Evolutionary conservation across 2,113 vertebrate species (phyloP), one percentile per base, ranked within the genome.

Genomic region (Ctenodactylus gundi): DNA sequence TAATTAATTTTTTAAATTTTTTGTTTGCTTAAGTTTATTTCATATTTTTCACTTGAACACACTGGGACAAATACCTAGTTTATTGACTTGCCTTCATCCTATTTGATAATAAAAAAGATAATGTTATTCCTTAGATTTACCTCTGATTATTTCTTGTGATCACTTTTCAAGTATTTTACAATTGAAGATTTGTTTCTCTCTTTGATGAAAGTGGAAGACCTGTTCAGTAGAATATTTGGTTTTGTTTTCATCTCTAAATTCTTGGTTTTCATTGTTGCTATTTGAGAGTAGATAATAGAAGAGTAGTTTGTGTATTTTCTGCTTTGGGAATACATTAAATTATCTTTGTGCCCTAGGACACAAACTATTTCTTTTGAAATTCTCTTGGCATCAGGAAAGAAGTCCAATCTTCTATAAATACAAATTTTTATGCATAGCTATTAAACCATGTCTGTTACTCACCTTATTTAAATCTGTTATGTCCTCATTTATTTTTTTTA

Each of bases 71-170:
- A 85, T 68, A 90, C 15, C 64, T 88, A 64, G 4, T 46, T 85
- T 85, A 64, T 36, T 88, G 27, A 88, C 81, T 91, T 60, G 34
- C 7, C 64, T 88, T 90, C 46, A 85, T 75, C 67, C 73, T 85
- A n/a, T 58, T 87, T 93, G 62, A 46, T 46, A 91, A 85, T 93
- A 49, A 91, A 88, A 81, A 82, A 91, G 83, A 77, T 72, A 58
- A 91, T 85, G 39, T 6, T 77, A 55, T 72, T 65, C 27, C 90
- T 96, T 84, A 78, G n/a, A n/a, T 72, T 81, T 57, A 70, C 18
- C 51, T 88, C 64, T 93, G 62, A 77, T 88, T 53, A 65, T 8
- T 11, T 68, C 29, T 65, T 23, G 65, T 77, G 68, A 82, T 51
- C 12, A 70, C 23, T 82, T 81, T 81, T 89, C 29, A 86, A 53